Percentiles rank a stretch among this genome's conserved stretches.
phyloP scores from a whole-genome alignment of 2,797 vertebrate genomes.

The Argentina silus region DNA sequence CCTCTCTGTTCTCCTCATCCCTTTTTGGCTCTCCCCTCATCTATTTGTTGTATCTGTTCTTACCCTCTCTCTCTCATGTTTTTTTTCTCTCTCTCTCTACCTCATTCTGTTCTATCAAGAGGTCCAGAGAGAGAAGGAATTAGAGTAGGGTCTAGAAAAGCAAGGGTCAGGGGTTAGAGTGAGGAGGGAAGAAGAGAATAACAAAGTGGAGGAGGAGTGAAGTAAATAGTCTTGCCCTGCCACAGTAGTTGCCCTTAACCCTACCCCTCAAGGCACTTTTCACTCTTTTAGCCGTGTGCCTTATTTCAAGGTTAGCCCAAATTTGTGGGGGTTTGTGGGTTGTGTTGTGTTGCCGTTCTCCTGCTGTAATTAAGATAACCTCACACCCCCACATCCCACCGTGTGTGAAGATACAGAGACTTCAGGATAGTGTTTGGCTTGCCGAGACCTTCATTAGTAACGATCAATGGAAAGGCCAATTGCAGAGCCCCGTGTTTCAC shows the following conservation, averaged over 20 bases:
- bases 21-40: conserved; percentile 1
- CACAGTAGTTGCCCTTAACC: conserved; percentile 53
- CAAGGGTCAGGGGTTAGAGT: conserved; percentile 48
- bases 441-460: neutral
- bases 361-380: conserved; percentile 39
- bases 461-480: too few relatives aligned
- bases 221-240: conserved; percentile 38
- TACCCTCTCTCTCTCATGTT: too few relatives aligned
- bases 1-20: conserved; percentile 7
- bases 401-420: conserved; percentile 1
- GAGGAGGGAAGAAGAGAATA: conserved; percentile 25
- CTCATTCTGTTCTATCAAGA: neutral
- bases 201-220: conserved; percentile 25
- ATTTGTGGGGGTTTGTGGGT: conserved; percentile 22
- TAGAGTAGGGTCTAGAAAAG: conserved; percentile 10
- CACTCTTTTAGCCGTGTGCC: conserved; percentile 35
- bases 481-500: too few relatives aligned
- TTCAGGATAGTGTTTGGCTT: neutral
- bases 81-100: conserved; percentile 3
- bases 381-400: neutral
- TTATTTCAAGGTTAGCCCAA: conserved; percentile 46
- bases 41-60: conserved; percentile 4
- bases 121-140: conserved; percentile 14
- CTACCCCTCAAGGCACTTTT: conserved; percentile 32
- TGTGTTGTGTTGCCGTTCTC: conserved; percentile 16